Evolutionary conservation across 2,113 vertebrate species (phyloP), one percentile per base, ranked within the genome.

Genomic region (Blennius ocellaris): DNA sequence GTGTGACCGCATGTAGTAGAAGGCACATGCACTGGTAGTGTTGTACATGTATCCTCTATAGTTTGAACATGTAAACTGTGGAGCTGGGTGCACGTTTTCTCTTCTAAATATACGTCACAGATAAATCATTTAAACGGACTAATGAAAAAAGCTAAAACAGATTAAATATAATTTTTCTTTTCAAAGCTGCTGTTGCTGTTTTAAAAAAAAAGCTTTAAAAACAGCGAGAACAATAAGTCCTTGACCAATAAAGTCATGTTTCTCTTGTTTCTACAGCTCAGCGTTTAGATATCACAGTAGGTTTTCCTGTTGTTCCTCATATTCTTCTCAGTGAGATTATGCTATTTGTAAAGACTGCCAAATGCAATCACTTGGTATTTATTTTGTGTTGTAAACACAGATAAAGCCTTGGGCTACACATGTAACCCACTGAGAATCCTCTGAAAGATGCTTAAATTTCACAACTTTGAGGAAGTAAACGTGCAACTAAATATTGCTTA

Each of bases 371-470:
- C 44, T 21, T 48, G 45, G 48, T 69, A 71, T 76, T 73, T 83
- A 76, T 61, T 71, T 81, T 39, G 51, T 50, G 49, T 58, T 62
- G 50, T 76, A 80, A 84, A 76, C 78, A 76, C 60, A 54, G 55
- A 60, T 8, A 45, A 60, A 52, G 73, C 79, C 65, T 52, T 17
- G 41, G 64, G 75, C 43, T n/a, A 17, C 6, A 12, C 7, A 57
- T 44, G 9, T 41, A 70, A 52, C 40, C 80, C 53, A 7, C 57
- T 50, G 68, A 71, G 68, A 77, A 69, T 72, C 58, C 37, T 8
- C 43, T 5, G 15, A 61, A 51, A 59, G n/a, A 63, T 45, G 15
- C 37, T 54, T 52, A 11, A 7, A 54, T 69, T 49, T 68, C 45
- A 58, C 44, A 53, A 50, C 47, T 71, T 43, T 60, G 49, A n/a